Conservation (phyloP, 2,888 invertebrate species). For the Acrobasis repandana region DNA sequence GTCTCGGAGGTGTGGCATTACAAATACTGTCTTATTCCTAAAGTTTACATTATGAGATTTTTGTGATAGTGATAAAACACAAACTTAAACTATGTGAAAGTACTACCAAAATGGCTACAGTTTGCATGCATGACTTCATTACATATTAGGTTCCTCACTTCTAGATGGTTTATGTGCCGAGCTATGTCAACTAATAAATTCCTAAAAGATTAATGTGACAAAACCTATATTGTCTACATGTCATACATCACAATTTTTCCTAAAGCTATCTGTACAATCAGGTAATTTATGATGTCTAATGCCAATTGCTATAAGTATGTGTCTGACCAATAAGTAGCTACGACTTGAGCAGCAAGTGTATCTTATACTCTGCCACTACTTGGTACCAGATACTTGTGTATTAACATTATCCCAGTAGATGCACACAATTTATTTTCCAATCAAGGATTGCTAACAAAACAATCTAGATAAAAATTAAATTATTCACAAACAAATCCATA, state of each 20-base stretch:
- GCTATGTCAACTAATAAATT: slow-evolving; percentile 74
- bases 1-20: slow-evolving; percentile 81
- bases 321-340: slow-evolving; percentile 50
- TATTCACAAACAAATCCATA: slow-evolving; percentile 80
- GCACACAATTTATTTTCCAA: slow-evolving; percentile 63
- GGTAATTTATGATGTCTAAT: slow-evolving; percentile 67
- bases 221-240: slow-evolving; percentile 83
- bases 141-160: slow-evolving; percentile 63
- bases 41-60: slow-evolving; percentile 80
- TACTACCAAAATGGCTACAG: slow-evolving; percentile 74
- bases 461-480: slow-evolving; percentile 73
- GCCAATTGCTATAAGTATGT: slow-evolving; percentile 61
- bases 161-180: slow-evolving; percentile 73
- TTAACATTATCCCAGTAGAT: slow-evolving; percentile 55
- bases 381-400: slow-evolving; percentile 47
- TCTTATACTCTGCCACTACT: slow-evolving; percentile 70
- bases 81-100: slow-evolving; percentile 79
- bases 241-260: slow-evolving; percentile 84
- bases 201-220: slow-evolving; percentile 79
- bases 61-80: slow-evolving; percentile 80
- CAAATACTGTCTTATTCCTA: slow-evolving; percentile 81
- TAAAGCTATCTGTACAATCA: slow-evolving; percentile 82
- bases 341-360: slow-evolving; percentile 62
- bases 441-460: slow-evolving; percentile 66
- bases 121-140: slow-evolving; percentile 70